A percentile compares a stretch with the other conserved stretches of the same genome.
phyloP scores from a whole-genome alignment of 2,797 vertebrate genomes.

The Leucoraja ocellata region DNA sequence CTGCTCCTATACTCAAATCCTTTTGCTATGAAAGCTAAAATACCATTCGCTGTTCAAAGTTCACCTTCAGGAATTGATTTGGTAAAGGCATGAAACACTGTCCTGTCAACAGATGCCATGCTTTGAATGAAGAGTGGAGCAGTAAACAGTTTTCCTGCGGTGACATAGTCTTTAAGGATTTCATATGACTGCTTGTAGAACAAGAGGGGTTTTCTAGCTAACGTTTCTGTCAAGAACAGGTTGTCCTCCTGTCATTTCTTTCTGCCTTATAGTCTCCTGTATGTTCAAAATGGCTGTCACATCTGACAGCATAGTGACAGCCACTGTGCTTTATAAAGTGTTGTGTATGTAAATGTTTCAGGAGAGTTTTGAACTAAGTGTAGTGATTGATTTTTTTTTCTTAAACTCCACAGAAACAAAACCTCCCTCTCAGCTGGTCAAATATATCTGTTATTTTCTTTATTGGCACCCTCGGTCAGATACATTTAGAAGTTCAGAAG shows the following conservation, averaged over 20 bases:
- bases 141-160: neutral
- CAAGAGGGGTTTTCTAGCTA: neutral
- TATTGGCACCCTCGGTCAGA: neutral
- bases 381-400: neutral
- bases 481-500: neutral
- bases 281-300: neutral
- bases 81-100: neutral
- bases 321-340: neutral
- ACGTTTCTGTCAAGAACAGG: neutral
- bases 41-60: no score
- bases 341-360: neutral
- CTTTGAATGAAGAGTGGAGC: neutral
- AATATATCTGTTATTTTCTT: neutral
- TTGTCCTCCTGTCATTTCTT: neutral
- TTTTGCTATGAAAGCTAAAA: no score
- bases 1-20: no score
- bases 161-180: neutral
- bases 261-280: neutral
- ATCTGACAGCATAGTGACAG: neutral
- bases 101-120: neutral
- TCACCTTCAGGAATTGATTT: neutral
- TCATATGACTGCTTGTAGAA: neutral
- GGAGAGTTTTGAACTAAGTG: neutral
- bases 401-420: neutral
- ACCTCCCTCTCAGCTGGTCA: neutral